Evolutionary conservation across 2,888 invertebrate species (phyloP), one percentile per base, ranked within the genome.

Genomic region (Kryphioiulus occultus): DNA sequence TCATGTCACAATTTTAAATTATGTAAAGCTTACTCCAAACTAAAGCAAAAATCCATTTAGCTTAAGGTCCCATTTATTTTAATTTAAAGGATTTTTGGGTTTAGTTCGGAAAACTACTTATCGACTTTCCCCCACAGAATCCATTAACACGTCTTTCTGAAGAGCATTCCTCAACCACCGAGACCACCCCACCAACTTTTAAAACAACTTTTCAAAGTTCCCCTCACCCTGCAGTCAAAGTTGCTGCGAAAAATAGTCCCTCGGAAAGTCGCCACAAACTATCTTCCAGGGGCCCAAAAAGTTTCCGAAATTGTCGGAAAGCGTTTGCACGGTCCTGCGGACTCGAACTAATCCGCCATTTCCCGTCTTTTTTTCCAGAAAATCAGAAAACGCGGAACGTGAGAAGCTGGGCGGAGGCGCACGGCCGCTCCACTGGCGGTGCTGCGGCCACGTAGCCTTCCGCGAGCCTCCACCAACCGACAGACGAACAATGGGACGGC

Each of bases 401-500:
- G 68, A 68, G 68, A 68, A 68, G 68, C 26, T 68, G 26, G 68
- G 68, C 68, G 68, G 68, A 68, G 68, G 68, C 22, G 10, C 12
- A 68, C 12, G 10, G n/a, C 68, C 68, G 22, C 9, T 22, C 9
- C 26, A 12, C 68, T 1, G 4, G 68, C 26, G 22, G 68, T 10
- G 68, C 22, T 68, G 5, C 68, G 68, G 5, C 26, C 68, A 1
- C 68, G 68, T 84, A 84, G 19, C 42, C 84, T 4, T 84, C 35
- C 84, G 84, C 84, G 17, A 15, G 12, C 19, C n/a, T 84, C 30
- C 39, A 19, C 35, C 84, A 42, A 39, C 84, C 84, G 39, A 32
- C 35, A n/a, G 5, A 17, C 35, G 84, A 84, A 84, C 84, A 84
- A 84, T 84, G 42, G 35, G 84, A 17, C 53, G 26, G 44, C 47